phyloP scores from a whole-genome alignment of 2,797 vertebrate species.

The Stomatorhinus walkeri region DNA sequence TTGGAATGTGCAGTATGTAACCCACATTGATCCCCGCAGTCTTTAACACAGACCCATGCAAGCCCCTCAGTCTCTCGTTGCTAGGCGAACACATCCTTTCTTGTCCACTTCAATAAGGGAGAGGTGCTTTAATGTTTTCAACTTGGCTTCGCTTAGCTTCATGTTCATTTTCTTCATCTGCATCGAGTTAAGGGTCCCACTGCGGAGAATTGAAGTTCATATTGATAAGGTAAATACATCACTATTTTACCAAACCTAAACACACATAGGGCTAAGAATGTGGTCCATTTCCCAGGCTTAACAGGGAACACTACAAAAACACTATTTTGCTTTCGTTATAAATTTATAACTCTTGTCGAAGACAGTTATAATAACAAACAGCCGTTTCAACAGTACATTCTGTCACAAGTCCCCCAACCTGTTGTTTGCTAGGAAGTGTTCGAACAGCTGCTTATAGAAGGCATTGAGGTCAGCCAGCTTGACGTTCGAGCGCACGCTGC shows the following conservation, averaged over 20 bases:
- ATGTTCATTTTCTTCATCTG: constrained; percentile 55
- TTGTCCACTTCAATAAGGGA: constrained; percentile 41
- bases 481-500: constrained; percentile 37
- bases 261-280: not conserved
- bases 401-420: constrained; percentile 38
- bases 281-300: not conserved
- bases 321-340: not conserved
- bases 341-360: not conserved
- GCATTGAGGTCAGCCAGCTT: constrained; percentile 45
- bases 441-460: constrained; percentile 45
- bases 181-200: constrained; percentile 39
- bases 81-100: constrained; percentile 35
- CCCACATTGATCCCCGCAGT: not conserved
- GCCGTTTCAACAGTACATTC: not conserved
- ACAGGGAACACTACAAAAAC: not conserved
- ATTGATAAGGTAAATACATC: not conserved
- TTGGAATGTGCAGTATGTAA: not conserved
- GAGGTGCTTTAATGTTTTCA: constrained; percentile 49
- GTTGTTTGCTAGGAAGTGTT: constrained; percentile 42
- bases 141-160: constrained; percentile 44
- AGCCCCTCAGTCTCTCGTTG: constrained; percentile 22
- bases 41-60: not conserved
- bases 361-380: not conserved
- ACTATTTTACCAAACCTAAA: not conserved
- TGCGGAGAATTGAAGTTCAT: constrained; percentile 18